Conservation (phyloP, 2,888 invertebrate species). For the Lathronympha strigana region DNA sequence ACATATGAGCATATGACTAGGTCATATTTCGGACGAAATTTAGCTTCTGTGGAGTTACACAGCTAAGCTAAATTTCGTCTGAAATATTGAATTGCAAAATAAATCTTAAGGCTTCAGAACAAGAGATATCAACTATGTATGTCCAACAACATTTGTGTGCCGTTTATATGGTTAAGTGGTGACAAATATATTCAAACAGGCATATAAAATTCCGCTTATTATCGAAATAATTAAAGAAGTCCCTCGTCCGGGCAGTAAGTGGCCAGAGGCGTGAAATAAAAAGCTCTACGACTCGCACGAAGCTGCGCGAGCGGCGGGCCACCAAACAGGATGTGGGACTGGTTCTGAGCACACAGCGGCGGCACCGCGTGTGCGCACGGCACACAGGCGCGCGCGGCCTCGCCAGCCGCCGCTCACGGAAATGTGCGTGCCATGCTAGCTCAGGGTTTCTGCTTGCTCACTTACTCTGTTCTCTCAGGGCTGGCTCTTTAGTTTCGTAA, state of each 20-base stretch:
- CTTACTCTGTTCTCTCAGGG: constrained; percentile 15
- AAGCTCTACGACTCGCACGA: constrained; percentile 75
- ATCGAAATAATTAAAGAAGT: constrained; percentile 38
- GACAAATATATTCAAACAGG: constrained; percentile 4
- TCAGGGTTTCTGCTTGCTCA: constrained; percentile 26
- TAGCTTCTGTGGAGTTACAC: too few relatives aligned
- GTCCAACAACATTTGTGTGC: not conserved
- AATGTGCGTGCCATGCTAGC: constrained; percentile 72
- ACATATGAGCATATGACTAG: constrained; percentile 2
- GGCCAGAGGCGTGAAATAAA: constrained; percentile 77
- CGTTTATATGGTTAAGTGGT: not conserved
- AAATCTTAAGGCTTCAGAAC: not conserved
- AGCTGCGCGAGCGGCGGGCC: constrained; percentile 74
- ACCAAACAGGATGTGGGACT: constrained; percentile 84
- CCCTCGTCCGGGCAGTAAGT: constrained; percentile 42
- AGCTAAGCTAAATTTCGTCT: too few relatives aligned
- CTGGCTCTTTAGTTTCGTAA: constrained; percentile 27
- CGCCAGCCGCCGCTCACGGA: constrained; percentile 75
- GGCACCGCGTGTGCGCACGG: constrained; percentile 50
- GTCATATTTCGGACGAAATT: constrained; percentile 5
- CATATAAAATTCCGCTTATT: constrained; percentile 28
- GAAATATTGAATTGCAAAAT: not conserved
- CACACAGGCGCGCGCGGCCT: constrained; percentile 72
- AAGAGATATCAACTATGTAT: not conserved
- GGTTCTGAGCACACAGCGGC: constrained; percentile 69